These are phyloP conservation scores for Malthinus flaveolus DNA, from an alignment of 2,888 invertebrate species.

Conservation along the genomic window DNA sequence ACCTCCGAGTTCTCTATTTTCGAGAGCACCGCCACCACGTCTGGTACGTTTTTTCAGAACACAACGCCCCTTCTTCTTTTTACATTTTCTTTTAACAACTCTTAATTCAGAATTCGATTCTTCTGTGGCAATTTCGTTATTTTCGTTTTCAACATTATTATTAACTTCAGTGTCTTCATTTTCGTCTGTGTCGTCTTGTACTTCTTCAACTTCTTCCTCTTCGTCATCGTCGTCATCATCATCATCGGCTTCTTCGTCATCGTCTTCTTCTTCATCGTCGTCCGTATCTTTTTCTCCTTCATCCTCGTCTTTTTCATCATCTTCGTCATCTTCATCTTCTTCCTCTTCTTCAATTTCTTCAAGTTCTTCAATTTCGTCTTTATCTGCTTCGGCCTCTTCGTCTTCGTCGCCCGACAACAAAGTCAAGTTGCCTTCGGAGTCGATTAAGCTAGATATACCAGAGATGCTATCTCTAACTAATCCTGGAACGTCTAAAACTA, in stretches of 20 bases:
- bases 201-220: background rate
- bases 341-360: background rate
- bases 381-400: conserved; percentile 29
- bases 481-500: conserved; percentile 46
- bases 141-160: background rate
- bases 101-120: background rate
- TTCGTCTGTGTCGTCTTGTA: background rate
- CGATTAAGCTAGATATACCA: conserved; percentile 45
- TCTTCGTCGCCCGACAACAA: conserved; percentile 18
- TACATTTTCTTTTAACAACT: background rate
- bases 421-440: conserved; percentile 34
- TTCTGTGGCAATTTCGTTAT: background rate
- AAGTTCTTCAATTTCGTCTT: conserved; percentile 15
- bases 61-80: background rate
- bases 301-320: background rate
- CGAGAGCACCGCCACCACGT: background rate
- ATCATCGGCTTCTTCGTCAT: background rate
- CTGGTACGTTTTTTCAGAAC: background rate
- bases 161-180: conserved; percentile 12
- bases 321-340: background rate
- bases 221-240: background rate
- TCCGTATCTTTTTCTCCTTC: background rate
- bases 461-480: conserved; percentile 46
- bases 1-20: background rate
- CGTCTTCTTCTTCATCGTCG: background rate